A percentile compares a stretch with the other conserved stretches of the same genome.
Evolutionary conservation across 2,797 vertebrate species (phyloP).

Genomic region (Chrysocyon brachyurus): DNA sequence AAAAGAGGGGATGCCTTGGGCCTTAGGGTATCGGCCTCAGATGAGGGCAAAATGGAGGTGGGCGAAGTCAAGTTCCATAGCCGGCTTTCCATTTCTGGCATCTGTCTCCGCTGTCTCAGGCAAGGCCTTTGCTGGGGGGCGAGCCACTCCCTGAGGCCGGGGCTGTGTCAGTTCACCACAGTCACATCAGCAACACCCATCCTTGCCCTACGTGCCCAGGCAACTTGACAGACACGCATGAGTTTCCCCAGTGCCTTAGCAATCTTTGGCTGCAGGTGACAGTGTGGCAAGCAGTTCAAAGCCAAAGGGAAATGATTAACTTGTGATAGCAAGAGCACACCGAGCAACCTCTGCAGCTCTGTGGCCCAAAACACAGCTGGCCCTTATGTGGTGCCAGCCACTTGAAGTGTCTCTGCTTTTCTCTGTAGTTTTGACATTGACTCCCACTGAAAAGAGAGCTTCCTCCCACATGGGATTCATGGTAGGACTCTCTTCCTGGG

Average conservation of each 20-base stretch:
- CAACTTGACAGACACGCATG: not conserved
- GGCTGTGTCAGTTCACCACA: not conserved
- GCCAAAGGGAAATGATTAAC: not conserved
- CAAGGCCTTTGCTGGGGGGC: not conserved
- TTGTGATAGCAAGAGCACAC: not conserved
- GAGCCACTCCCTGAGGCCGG: not conserved
- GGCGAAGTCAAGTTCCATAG: not conserved
- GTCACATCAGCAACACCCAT: not conserved
- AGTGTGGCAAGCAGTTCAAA: not conserved
- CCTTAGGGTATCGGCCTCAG: not conserved
- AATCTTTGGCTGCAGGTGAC: not conserved
- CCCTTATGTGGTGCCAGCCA: not conserved
- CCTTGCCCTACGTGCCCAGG: not conserved
- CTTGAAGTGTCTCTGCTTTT: not conserved
- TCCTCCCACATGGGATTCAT: not conserved
- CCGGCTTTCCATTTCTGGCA: not conserved
- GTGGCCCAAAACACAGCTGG: not conserved
- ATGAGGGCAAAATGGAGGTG: not conserved
- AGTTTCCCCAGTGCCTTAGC: not conserved
- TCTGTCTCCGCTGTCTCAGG: not conserved
- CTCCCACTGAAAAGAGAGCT: not conserved
- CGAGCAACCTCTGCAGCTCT: not conserved
- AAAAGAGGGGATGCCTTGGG: not conserved
- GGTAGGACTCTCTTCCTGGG: not conserved
- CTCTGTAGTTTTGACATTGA: not conserved